Evolutionary conservation across 2,888 invertebrate genomes (phyloP).

Genomic region (Cataglyphis rosenhaueri): DNA sequence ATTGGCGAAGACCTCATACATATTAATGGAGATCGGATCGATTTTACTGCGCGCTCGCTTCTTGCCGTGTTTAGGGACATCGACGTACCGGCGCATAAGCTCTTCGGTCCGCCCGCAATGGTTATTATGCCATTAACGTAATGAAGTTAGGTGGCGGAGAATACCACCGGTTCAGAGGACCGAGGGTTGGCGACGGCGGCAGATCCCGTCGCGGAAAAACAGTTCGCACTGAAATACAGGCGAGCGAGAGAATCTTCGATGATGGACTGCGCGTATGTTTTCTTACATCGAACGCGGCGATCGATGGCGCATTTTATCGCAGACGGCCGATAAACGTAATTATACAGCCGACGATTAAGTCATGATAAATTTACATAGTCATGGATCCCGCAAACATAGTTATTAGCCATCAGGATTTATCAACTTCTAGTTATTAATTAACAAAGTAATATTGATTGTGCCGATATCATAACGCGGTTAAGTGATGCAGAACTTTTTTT

Average conservation of each 20-base stretch:
- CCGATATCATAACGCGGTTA: neutral
- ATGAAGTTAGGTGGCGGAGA: constrained; percentile 79
- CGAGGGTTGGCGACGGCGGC: constrained; percentile 26
- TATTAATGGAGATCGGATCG: constrained; percentile 83
- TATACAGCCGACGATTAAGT: constrained; percentile 7
- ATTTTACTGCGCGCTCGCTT: constrained; percentile 75
- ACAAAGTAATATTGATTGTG: neutral
- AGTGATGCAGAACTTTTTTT: neutral
- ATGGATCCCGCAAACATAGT: neutral
- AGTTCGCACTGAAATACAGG: constrained; percentile 39
- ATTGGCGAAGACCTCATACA: constrained; percentile 82
- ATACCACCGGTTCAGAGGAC: constrained; percentile 27
- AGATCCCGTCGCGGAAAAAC: constrained; percentile 54
- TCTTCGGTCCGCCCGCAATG: constrained; percentile 78
- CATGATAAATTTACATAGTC: neutral
- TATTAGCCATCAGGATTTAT: constrained; percentile 11
- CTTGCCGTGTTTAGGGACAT: constrained; percentile 80
- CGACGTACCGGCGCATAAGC: constrained; percentile 79
- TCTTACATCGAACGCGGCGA: constrained; percentile 37
- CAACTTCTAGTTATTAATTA: constrained; percentile 8
- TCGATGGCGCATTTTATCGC: constrained; percentile 25
- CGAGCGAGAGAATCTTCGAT: constrained; percentile 41
- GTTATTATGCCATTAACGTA: constrained; percentile 85
- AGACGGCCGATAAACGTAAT: constrained; percentile 23
- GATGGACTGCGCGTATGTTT: constrained; percentile 49